phyloP scores from a whole-genome alignment of 2,888 invertebrate genomes.

The Erannis defoliaria region DNA sequence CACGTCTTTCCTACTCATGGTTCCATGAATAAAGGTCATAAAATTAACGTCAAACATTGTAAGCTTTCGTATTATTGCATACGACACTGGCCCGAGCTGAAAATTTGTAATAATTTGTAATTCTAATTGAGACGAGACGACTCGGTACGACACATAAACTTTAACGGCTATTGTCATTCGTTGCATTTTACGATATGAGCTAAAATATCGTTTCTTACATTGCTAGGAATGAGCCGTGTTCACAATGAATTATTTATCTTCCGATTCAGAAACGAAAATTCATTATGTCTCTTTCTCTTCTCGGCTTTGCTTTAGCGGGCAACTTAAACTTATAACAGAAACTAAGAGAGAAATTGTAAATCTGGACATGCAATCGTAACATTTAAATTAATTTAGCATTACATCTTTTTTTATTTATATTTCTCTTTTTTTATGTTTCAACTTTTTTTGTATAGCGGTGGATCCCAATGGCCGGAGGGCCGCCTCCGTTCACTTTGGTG shows the following conservation, averaged over 20 bases:
- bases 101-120: slow-evolving; percentile 84
- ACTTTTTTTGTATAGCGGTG: no score
- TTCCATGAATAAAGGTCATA: slow-evolving; percentile 46
- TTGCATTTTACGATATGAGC: slow-evolving; percentile 79
- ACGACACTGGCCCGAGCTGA: slow-evolving; percentile 64
- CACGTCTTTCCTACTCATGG: slow-evolving; percentile 34
- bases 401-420: no score
- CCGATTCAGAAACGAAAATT: slow-evolving; percentile 73
- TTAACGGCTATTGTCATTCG: slow-evolving; percentile 81
- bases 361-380: slow-evolving; percentile 50
- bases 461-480: no score
- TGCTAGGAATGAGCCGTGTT: slow-evolving; percentile 71
- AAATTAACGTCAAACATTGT: slow-evolving; percentile 60
- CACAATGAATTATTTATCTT: slow-evolving; percentile 82
- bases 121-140: slow-evolving; percentile 80
- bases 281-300: slow-evolving; percentile 69
- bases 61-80: slow-evolving; percentile 64
- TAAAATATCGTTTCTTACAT: slow-evolving; percentile 76
- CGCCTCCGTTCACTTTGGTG: no score
- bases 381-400: slow-evolving; percentile 54
- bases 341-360: slow-evolving; percentile 70
- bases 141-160: slow-evolving; percentile 74
- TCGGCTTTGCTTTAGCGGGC: slow-evolving; percentile 55
- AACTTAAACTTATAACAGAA: slow-evolving; percentile 62
- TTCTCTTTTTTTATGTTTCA: no score